Conservation (phyloP, 1,140 invertebrate genomes). For the Cherax quadricarinatus region DNA sequence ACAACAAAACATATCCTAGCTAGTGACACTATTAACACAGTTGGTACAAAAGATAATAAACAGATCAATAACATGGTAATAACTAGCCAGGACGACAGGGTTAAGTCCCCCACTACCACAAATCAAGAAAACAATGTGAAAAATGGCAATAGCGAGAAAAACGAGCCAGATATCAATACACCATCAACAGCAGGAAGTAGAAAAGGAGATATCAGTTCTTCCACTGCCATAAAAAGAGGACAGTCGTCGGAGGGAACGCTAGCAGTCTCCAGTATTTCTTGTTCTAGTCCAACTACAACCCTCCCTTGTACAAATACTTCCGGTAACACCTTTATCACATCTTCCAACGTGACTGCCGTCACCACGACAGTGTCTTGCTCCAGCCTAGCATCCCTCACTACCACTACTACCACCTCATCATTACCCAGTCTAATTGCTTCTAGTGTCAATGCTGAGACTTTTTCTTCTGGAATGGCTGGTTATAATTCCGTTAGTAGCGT, state of each 20-base stretch:
- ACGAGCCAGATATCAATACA: constrained; percentile 1
- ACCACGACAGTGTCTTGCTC: constrained; percentile 15
- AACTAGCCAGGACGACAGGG: not conserved
- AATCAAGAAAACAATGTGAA: not conserved
- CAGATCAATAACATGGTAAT: not conserved
- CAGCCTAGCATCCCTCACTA: not conserved
- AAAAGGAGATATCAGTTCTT: not conserved
- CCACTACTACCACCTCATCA: not conserved
- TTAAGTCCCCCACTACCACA: not conserved
- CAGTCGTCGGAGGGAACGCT: not conserved
- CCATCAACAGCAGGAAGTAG: not conserved
- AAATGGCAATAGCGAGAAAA: not conserved
- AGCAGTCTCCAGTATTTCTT: not conserved
- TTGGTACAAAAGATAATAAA: not conserved
- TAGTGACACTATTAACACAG: not conserved
- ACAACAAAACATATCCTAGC: not conserved
- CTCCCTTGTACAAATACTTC: not conserved
- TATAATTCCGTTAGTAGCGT: not conserved
- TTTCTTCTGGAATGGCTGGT: not conserved
- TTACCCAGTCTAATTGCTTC: not conserved
- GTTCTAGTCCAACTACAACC: not conserved
- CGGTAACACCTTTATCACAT: not conserved
- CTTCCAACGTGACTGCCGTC: not conserved
- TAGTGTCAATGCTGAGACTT: not conserved
- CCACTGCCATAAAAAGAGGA: not conserved